A percentile compares a stretch with the other conserved stretches of the same genome.
These are phyloP conservation scores for Alauda arvensis DNA, from an alignment of 2,797 vertebrate species.

Conservation along the genomic window DNA sequence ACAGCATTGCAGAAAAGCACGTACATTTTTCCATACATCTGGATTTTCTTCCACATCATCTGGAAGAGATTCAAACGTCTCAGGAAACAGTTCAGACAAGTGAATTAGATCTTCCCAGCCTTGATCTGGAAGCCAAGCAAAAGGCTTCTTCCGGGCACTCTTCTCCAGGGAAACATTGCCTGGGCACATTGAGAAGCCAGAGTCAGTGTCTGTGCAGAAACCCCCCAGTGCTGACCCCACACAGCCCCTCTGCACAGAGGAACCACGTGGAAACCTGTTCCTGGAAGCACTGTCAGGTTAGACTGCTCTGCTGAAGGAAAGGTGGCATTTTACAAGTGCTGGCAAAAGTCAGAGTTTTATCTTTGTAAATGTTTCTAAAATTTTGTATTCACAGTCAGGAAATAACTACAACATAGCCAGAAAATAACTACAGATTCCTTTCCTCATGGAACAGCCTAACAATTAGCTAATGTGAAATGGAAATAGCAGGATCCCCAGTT, in stretches of 20 bases:
- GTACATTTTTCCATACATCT: slow-evolving; percentile 84
- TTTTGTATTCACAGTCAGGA: not conserved
- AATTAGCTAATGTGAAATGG: not conserved
- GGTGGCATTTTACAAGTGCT: not conserved
- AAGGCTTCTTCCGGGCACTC: slow-evolving; percentile 81
- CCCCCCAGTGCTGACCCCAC: not conserved
- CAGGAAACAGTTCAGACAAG: slow-evolving; percentile 82
- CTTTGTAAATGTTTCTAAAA: not conserved
- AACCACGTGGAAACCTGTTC: not conserved
- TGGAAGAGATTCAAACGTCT: slow-evolving; percentile 80
- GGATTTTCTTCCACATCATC: slow-evolving; percentile 81
- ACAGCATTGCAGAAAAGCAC: slow-evolving; percentile 35
- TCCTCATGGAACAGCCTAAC: not conserved
- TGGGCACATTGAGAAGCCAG: slow-evolving; percentile 38
- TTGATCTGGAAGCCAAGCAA: slow-evolving; percentile 87
- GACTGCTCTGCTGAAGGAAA: not conserved
- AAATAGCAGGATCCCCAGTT: not conserved
- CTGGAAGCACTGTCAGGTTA: not conserved
- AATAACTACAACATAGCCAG: not conserved
- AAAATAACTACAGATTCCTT: not conserved
- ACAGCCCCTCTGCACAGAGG: not conserved
- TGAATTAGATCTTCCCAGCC: slow-evolving; percentile 92
- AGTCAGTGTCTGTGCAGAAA: not conserved
- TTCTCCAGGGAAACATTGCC: slow-evolving; percentile 95
- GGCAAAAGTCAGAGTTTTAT: not conserved